Evolutionary conservation across 2,888 invertebrate genomes (phyloP).

Genomic region (Prosopocoilus inquinatus): DNA sequence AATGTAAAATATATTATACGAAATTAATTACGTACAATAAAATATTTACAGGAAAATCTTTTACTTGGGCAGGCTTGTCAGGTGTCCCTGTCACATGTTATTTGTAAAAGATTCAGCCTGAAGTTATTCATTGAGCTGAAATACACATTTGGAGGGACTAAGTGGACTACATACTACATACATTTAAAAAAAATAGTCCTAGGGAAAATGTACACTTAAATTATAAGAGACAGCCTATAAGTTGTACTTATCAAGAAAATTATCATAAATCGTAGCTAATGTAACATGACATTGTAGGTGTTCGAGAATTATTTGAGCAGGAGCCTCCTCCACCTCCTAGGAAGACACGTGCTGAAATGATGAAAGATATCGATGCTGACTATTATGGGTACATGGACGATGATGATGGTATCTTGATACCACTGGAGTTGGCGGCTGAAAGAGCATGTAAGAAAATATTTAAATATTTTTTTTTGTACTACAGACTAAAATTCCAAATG

Average conservation of each 20-base stretch:
- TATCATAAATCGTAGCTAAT: too few species aligned
- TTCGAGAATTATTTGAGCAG: slow-evolving; percentile 95
- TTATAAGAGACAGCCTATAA: too few species aligned
- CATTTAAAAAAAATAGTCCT: background rate
- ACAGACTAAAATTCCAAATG: background rate
- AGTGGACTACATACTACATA: background rate
- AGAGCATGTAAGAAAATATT: slow-evolving; percentile 56
- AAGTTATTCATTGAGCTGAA: background rate
- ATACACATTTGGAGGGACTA: slow-evolving; percentile 1
- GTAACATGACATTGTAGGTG: slow-evolving; percentile 57
- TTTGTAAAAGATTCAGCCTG: too few species aligned
- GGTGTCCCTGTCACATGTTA: too few species aligned
- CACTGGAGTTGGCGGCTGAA: slow-evolving; percentile 81
- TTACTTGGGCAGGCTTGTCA: too few species aligned
- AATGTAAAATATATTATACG: slow-evolving; percentile 20
- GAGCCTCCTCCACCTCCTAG: slow-evolving; percentile 87
- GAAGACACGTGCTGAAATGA: slow-evolving; percentile 92
- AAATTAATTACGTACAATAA: slow-evolving; percentile 15
- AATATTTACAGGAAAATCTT: background rate
- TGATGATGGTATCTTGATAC: slow-evolving; percentile 92
- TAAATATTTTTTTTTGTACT: background rate
- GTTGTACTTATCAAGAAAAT: too few species aligned
- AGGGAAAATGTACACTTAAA: background rate
- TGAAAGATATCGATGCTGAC: slow-evolving; percentile 98
- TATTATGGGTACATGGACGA: slow-evolving; percentile 99